A percentile compares a stretch with the other conserved stretches of the same genome.
Conservation (phyloP, 2,797 vertebrate genomes). For the Danio tinwini region DNA sequence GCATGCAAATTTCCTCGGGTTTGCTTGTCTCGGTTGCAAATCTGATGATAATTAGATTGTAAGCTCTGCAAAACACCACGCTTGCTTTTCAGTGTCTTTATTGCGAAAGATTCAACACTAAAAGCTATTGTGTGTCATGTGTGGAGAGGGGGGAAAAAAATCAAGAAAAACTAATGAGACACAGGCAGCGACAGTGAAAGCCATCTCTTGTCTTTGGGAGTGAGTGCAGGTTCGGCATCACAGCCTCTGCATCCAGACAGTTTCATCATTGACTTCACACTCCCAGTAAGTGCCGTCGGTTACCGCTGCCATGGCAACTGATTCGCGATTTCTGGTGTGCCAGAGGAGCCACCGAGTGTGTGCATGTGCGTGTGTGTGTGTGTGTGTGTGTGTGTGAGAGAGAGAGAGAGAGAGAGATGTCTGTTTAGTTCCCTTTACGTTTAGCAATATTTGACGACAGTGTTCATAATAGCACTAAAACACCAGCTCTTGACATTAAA, state of each 20-base stretch:
- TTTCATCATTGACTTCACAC: slow-evolving; percentile 76
- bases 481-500: no score
- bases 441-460: no score
- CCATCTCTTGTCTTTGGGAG: slow-evolving; percentile 48
- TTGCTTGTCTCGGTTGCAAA: neutral
- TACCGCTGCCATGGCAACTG: slow-evolving; percentile 84
- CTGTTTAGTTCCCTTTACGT: no score
- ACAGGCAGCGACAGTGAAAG: neutral
- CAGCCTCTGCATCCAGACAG: slow-evolving; percentile 65
- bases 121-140: neutral
- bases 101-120: neutral
- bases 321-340: slow-evolving; percentile 68
- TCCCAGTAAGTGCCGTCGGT: slow-evolving; percentile 77
- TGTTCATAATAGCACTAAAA: no score
- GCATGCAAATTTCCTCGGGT: neutral
- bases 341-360: slow-evolving; percentile 40
- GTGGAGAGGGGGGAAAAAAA: neutral
- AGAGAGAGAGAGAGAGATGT: no score
- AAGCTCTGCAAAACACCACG: neutral
- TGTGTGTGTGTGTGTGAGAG: slow-evolving; percentile 40
- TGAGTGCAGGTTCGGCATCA: slow-evolving; percentile 59
- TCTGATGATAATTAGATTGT: slow-evolving; percentile 21
- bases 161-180: neutral
- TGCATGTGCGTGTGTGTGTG: slow-evolving; percentile 19
- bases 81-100: slow-evolving; percentile 1